phyloP scores from a whole-genome alignment of 2,797 vertebrate species.

The Silurus aristotelis region DNA sequence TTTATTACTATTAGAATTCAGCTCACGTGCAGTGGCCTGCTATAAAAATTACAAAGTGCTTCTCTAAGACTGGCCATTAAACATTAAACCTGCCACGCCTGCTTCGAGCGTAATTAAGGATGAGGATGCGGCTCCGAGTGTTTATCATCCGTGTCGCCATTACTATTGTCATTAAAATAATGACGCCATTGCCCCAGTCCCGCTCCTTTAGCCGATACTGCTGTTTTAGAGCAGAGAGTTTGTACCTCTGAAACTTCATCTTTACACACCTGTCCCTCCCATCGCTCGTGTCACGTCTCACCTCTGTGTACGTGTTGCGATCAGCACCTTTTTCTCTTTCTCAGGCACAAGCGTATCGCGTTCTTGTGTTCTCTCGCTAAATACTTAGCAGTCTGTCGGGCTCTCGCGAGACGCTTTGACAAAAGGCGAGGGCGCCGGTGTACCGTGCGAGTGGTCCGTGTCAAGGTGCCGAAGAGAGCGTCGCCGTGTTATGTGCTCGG shows the following conservation, averaged over 20 bases:
- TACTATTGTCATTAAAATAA: conserved; percentile 28
- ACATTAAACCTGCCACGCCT: not conserved
- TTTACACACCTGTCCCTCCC: conserved; percentile 29
- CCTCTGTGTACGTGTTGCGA: conserved; percentile 10
- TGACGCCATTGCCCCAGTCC: conserved; percentile 17
- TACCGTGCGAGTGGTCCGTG: no score
- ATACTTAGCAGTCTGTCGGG: not conserved
- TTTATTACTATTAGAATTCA: not conserved
- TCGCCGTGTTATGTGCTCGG: not conserved
- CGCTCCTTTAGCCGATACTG: not conserved
- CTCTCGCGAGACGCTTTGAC: not conserved
- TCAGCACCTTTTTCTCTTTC: conserved; percentile 15
- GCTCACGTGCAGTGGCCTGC: not conserved
- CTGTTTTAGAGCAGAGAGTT: not conserved
- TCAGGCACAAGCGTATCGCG: not conserved
- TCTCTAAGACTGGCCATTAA: not conserved
- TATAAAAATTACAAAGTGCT: conserved; percentile 16
- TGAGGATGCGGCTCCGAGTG: not conserved
- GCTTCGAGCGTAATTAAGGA: conserved; percentile 16
- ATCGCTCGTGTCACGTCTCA: conserved; percentile 11
- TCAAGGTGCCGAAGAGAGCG: not conserved
- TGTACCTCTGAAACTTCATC: not conserved
- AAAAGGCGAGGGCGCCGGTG: no score
- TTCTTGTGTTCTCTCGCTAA: not conserved
- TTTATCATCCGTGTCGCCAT: conserved; percentile 6